Evolutionary conservation across 2,113 vertebrate genomes (phyloP).

Genomic region (Canis aureus): DNA sequence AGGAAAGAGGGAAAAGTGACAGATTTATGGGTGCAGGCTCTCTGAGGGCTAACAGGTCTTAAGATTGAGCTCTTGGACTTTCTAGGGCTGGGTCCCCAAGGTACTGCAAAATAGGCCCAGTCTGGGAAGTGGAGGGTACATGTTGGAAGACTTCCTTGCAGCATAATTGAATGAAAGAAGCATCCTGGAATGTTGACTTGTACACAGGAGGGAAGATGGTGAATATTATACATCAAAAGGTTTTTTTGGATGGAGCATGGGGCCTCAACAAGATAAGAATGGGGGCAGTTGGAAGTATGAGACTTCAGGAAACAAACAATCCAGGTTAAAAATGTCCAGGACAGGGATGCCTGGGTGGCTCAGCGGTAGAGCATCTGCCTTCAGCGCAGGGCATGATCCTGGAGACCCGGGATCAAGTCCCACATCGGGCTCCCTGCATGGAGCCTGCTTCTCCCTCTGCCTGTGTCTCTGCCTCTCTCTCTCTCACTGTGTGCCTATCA

Average conservation of each 20-base stretch:
- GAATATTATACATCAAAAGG: not conserved
- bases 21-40: not conserved
- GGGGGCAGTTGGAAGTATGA: not conserved
- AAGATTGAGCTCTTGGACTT: not conserved
- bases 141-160: not conserved
- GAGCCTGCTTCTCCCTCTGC: no score
- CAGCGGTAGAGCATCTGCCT: no score
- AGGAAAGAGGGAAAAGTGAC: slow-evolving; percentile 14
- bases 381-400: no score
- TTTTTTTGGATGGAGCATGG: not conserved
- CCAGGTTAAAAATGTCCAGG: slow-evolving; percentile 15
- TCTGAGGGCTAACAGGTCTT: not conserved
- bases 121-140: not conserved
- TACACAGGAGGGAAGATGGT: not conserved
- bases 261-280: not conserved
- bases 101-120: not conserved
- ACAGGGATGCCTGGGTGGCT: not conserved
- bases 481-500: no score
- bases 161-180: not conserved
- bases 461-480: no score
- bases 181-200: slow-evolving; percentile 8
- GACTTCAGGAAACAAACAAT: slow-evolving; percentile 14
- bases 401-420: no score
- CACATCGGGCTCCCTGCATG: no score
- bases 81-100: not conserved